phyloP scores from a whole-genome alignment of 2,888 invertebrate genomes.

The Diarsia mendica region DNA sequence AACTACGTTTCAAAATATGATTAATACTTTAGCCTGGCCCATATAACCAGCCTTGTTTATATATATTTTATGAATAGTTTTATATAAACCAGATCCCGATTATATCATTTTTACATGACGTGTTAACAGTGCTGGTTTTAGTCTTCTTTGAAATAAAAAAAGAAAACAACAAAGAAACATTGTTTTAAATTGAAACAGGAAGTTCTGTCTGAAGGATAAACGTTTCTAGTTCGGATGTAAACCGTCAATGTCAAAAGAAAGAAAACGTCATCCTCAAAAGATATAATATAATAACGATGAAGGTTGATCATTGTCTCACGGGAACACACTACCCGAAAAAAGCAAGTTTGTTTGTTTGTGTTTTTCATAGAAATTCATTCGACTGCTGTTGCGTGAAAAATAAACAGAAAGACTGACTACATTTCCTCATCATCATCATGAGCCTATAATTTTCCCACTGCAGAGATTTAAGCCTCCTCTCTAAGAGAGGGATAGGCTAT shows the following conservation, averaged over 20 bases:
- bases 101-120: conserved; percentile 28
- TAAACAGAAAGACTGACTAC: neutral
- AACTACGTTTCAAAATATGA: neutral
- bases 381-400: neutral
- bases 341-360: neutral
- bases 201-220: conserved; percentile 29
- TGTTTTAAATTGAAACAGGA: conserved; percentile 39
- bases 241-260: conserved; percentile 9
- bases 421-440: too few relatives aligned
- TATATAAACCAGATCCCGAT: conserved; percentile 16
- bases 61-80: conserved; percentile 18
- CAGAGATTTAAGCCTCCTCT: too few relatives aligned
- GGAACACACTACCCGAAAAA: neutral
- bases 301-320: neutral
- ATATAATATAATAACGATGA: neutral
- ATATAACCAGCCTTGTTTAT: neutral
- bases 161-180: conserved; percentile 40
- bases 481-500: too few relatives aligned
- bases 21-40: neutral
- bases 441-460: too few relatives aligned
- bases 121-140: conserved; percentile 31
- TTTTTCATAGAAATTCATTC: neutral
- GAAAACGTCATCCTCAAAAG: conserved; percentile 4
- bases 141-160: conserved; percentile 43
- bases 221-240: conserved; percentile 30